These are phyloP conservation scores for Archips crataeganus DNA, from an alignment of 2,888 invertebrate genomes.

Conservation along the genomic window DNA sequence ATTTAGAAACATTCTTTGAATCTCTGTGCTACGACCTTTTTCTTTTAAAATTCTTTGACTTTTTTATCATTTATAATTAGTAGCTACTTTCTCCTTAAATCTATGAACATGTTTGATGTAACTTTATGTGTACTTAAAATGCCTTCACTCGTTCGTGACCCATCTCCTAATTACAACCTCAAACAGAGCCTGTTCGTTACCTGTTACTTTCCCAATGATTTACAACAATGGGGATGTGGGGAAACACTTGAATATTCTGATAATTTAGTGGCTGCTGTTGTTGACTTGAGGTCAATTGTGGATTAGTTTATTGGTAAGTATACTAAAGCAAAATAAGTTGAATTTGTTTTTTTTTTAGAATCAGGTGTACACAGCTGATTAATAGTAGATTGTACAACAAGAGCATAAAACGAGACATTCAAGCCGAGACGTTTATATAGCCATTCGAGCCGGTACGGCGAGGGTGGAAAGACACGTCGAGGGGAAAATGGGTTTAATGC, in stretches of 20 bases:
- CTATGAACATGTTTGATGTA: slow-evolving; percentile 15
- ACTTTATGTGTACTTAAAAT: neutral
- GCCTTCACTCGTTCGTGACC: slow-evolving; percentile 5
- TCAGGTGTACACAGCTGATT: too few relatives aligned
- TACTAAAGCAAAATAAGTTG: neutral
- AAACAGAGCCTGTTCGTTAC: slow-evolving; percentile 14
- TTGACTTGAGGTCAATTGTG: neutral
- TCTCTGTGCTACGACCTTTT: too few relatives aligned
- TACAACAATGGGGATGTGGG: slow-evolving; percentile 21
- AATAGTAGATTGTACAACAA: too few relatives aligned
- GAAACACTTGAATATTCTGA: slow-evolving; percentile 1
- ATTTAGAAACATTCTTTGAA: neutral
- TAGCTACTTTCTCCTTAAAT: slow-evolving; percentile 7
- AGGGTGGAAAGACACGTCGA: too few relatives aligned
- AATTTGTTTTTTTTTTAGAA: neutral
- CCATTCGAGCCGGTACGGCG: too few relatives aligned
- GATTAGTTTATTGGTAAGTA: neutral
- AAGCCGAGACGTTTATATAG: neutral
- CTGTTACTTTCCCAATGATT: slow-evolving; percentile 21
- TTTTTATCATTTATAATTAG: neutral
- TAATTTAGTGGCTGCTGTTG: neutral
- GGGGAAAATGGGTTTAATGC: too few relatives aligned
- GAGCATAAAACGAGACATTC: too few relatives aligned
- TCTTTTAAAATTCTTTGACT: neutral
- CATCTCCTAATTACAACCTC: slow-evolving; percentile 29